Evolutionary conservation across 2,888 invertebrate genomes (phyloP).

Genomic region (Sphaerophoria taeniata): DNA sequence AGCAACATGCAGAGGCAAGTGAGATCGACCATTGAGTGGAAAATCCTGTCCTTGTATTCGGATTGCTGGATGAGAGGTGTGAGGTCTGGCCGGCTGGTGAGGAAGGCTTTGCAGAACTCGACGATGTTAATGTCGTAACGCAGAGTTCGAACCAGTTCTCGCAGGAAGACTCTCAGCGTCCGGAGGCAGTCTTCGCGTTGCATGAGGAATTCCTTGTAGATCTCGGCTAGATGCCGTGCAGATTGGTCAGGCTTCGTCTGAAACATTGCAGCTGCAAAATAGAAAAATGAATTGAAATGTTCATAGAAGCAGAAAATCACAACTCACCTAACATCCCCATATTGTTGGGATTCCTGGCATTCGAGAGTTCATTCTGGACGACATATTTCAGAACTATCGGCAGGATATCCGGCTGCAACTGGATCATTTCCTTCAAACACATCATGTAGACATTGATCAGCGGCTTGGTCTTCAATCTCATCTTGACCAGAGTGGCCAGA

Average conservation of each 20-base stretch:
- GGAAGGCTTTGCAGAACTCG: constrained; percentile 90
- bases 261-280: constrained; percentile 88
- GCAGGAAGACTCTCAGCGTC: constrained; percentile 91
- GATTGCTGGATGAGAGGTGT: constrained; percentile 85
- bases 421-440: constrained; percentile 95
- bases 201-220: constrained; percentile 92
- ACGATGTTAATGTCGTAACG: constrained; percentile 91
- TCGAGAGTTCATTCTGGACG: constrained; percentile 97
- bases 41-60: constrained; percentile 92
- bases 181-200: constrained; percentile 95
- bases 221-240: constrained; percentile 92
- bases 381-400: constrained; percentile 94
- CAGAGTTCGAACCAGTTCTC: constrained; percentile 94
- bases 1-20: constrained; percentile 93
- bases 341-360: constrained; percentile 96
- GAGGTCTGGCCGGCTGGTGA: constrained; percentile 86
- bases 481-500: constrained; percentile 92
- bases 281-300: too few relatives aligned
- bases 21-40: constrained; percentile 92
- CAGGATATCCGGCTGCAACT: constrained; percentile 92
- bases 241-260: constrained; percentile 92
- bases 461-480: constrained; percentile 96
- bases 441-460: constrained; percentile 94
- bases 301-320: neutral
- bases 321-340: constrained; percentile 90